Evolutionary conservation across 2,113 vertebrate genomes (phyloP), one percentile per base, ranked within the genome.

Genomic region (Loxodonta africana): DNA sequence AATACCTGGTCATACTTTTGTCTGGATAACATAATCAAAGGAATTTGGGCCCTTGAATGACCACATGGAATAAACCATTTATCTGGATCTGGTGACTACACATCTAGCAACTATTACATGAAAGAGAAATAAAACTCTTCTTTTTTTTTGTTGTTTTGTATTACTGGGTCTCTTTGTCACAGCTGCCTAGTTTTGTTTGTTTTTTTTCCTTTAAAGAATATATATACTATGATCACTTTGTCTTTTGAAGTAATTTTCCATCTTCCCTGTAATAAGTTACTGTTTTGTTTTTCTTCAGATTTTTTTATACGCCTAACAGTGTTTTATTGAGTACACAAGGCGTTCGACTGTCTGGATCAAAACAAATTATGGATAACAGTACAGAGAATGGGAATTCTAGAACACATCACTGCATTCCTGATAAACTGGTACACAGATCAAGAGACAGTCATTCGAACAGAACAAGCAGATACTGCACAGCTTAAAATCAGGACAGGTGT

Each of bases 271-370:
- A 88, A 95, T 76, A 80, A 74, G 74, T 83, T 53, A 83, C 5
- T 95, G 21, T 44, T 26, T 95, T 48, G 71, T 73, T 96, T 84
- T 71, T 87, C 74, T 78, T 63, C 62, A 89, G 26, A 20, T 37
- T 83, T 90, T 28, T 92, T 57, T 67, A 90, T 48, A 63, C 73
- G 73, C 11, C 26, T 84, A 93, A 71, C 51, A 63, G 60, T 67
- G 28, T 67, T 67, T 67, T 67, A 11, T 21, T 23, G 5, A 62
- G 11, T 57, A 57, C 15, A 14, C 53, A 12, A 57, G 48, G 48
- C 53, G 11, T 57, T 57, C 53, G 8, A 57, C 53, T 17, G 15
- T 57, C 3, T 57, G 53, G 53, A 17, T 57, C 53, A 57, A 10
- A 57, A 57, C 53, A 57, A 57, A 57, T 57, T 57, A 57, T 17